A percentile compares a stretch with the other conserved stretches of the same genome.
These are phyloP conservation scores for Xiphophorus birchmanni DNA, from an alignment of 2,797 vertebrate genomes.

Conservation along the genomic window DNA sequence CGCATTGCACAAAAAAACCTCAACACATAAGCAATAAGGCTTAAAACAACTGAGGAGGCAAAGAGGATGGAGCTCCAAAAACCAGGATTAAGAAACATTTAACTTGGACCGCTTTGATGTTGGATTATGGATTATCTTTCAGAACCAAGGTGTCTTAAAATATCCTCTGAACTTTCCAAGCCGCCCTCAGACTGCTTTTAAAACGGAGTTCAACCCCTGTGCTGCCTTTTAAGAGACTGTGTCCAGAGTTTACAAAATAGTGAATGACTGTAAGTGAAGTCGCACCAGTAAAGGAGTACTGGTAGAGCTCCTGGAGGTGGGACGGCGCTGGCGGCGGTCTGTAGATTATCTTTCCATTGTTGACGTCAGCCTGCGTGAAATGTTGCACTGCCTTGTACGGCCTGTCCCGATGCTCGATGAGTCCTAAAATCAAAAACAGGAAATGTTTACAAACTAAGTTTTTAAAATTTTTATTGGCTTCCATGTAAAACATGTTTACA, in stretches of 20 bases:
- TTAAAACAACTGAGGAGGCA: slow-evolving; percentile 18
- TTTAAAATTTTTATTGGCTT: neutral
- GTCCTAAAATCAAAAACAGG: slow-evolving; percentile 73
- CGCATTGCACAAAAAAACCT: slow-evolving; percentile 11
- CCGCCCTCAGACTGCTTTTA: neutral
- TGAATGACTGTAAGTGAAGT: neutral
- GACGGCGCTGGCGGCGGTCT: slow-evolving; percentile 86
- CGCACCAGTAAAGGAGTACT: slow-evolving; percentile 93
- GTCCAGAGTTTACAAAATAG: neutral
- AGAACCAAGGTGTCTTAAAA: neutral
- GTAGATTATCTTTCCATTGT: slow-evolving; percentile 87
- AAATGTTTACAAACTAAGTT: neutral
- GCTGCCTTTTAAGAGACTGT: neutral
- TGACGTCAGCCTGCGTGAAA: slow-evolving; percentile 92
- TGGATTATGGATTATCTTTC: slow-evolving; percentile 40
- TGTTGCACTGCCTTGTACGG: slow-evolving; percentile 76
- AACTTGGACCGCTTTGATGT: slow-evolving; percentile 36
- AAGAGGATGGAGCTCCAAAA: slow-evolving; percentile 30
- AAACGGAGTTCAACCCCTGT: neutral
- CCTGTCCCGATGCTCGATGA: slow-evolving; percentile 85
- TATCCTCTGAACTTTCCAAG: neutral
- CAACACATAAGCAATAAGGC: slow-evolving; percentile 6
- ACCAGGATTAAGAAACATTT: slow-evolving; percentile 34
- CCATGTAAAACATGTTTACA: neutral
- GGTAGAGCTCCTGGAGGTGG: slow-evolving; percentile 90